phyloP scores from a whole-genome alignment of 1,140 invertebrate genomes.

The Lepidurus apus region DNA sequence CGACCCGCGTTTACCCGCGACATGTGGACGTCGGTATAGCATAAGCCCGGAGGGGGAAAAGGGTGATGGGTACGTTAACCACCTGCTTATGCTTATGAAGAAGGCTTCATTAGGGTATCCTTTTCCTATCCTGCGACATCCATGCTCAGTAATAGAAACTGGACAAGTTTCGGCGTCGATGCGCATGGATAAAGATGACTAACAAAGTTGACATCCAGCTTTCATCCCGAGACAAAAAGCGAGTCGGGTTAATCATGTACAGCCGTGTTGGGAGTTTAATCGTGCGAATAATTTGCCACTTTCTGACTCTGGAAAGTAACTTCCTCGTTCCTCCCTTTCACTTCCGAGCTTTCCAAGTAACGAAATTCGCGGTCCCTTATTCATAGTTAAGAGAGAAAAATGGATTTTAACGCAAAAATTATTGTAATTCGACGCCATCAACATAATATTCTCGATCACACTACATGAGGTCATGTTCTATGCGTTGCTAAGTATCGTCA shows the following conservation, averaged over 20 bases:
- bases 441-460: neutral
- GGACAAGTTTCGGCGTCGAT: neutral
- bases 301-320: neutral
- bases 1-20: neutral
- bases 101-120: slow-evolving; percentile 4
- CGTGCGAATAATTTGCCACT: neutral
- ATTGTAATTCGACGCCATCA: neutral
- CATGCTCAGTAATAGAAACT: neutral
- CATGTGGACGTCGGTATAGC: neutral
- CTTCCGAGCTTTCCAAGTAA: neutral
- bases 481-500: neutral
- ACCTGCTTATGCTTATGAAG: slow-evolving; percentile 16
- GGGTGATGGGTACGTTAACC: slow-evolving; percentile 1
- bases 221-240: too few species aligned
- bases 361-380: neutral
- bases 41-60: neutral
- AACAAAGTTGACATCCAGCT: neutral
- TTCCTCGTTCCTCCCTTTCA: neutral
- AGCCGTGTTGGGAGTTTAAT: neutral
- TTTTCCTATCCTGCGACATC: neutral
- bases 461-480: neutral
- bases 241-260: too few species aligned
- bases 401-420: neutral
- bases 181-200: neutral
- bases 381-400: neutral